These are phyloP conservation scores for Eurypyga helias DNA, from an alignment of 2,113 vertebrate species.

Conservation along the genomic window DNA sequence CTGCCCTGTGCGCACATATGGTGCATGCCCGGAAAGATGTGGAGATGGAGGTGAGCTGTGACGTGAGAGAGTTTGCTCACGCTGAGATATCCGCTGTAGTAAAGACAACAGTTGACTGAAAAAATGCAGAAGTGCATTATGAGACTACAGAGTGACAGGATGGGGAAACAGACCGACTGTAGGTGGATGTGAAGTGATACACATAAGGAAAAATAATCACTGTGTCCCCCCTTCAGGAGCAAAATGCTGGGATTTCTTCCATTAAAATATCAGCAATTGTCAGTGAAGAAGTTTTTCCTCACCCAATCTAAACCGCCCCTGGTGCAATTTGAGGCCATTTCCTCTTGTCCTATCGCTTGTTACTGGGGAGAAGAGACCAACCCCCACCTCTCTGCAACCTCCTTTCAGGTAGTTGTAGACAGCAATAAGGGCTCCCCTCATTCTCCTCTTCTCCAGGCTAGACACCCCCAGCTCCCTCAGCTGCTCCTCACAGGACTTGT, in stretches of 20 bases:
- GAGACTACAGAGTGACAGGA: background rate
- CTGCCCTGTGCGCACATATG: accelerated
- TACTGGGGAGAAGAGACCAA: no score
- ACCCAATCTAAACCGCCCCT: no score
- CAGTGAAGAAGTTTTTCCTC: no score
- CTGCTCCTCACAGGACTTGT: no score
- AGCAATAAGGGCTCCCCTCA: no score
- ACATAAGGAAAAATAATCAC: background rate
- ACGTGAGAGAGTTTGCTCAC: background rate
- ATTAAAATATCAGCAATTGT: background rate
- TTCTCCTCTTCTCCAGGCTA: no score
- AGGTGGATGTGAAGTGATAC: background rate
- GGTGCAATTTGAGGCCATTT: no score
- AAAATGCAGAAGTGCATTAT: background rate
- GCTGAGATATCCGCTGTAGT: background rate
- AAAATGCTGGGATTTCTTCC: background rate
- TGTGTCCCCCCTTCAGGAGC: background rate
- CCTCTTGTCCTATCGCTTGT: no score
- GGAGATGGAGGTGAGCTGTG: background rate
- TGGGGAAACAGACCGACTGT: background rate
- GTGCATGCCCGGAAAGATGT: accelerated
- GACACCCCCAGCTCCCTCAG: no score
- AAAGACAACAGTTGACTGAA: background rate
- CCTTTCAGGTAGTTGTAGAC: no score
- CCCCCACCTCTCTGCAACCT: no score